Conservation (phyloP, 1,140 invertebrate species). For the Gryllus bimaculatus region DNA sequence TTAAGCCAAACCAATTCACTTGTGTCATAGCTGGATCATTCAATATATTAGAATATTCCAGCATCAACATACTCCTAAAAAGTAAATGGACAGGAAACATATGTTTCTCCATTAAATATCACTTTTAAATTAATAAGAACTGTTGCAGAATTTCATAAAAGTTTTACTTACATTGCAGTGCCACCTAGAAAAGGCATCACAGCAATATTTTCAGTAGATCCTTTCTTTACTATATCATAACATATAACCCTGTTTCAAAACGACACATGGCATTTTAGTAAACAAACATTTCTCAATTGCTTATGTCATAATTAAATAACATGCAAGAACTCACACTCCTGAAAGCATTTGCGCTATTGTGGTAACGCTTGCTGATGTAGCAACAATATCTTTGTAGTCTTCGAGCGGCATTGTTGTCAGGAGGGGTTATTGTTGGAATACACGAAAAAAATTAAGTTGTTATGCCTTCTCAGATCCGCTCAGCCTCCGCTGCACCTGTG, state of each 20-base stretch:
- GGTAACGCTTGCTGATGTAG: conserved; percentile 41
- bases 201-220: conserved; percentile 48
- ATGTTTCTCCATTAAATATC: background rate
- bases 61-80: conserved; percentile 55
- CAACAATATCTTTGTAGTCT: conserved; percentile 45
- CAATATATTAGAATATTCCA: conserved; percentile 58
- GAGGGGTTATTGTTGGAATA: background rate
- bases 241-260: conserved; percentile 44
- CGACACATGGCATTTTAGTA: background rate
- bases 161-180: conserved; percentile 55
- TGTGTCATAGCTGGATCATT: conserved; percentile 60
- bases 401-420: conserved; percentile 32
- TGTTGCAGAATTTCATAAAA: background rate
- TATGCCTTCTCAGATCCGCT: no score
- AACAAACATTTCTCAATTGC: background rate
- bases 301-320: background rate
- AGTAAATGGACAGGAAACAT: conserved; percentile 20
- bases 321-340: conserved; percentile 37
- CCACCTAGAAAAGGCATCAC: conserved; percentile 62
- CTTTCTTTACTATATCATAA: conserved; percentile 56
- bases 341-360: conserved; percentile 56
- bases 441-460: no score
- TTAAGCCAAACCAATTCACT: conserved; percentile 60
- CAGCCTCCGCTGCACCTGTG: no score
- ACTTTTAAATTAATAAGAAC: background rate